Base-by-base conservation (phyloP, 1,140 invertebrate species). In the Hycleus phaleratus region DNA sequence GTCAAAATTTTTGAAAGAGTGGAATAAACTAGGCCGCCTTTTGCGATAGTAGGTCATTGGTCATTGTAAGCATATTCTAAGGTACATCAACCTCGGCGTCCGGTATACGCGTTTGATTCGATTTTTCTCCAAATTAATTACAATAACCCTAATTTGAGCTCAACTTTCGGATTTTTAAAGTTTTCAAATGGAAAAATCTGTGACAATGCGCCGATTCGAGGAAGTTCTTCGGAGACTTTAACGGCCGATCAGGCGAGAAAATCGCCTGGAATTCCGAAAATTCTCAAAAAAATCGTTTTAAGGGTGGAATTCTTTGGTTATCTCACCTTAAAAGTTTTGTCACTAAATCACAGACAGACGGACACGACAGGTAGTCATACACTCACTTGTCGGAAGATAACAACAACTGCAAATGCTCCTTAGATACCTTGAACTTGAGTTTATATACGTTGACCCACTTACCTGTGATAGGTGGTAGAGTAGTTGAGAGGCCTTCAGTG, bases 391-490 rank as follows among this genome's bases (percentile, higher is more conserved):
- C 38, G 42, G 52, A 57, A 59, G 51, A 50, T 59, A 47, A 62
- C 61, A 47, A 62, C 61, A 45, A 68, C 62, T 61, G 64, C 63
- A 63, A 72, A 68, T 71, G 66, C 46, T 59, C 56, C 68, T 66
- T 68, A 63, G 69, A 75, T 77, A 75, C 77, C 77, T 78, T 78
- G 77, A 78, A 78, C 77, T 77, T 78, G 73, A 63, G 68, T 74
- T 74, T 78, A 75, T 77, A 78, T 78, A 78, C 69, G 48, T 63
- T 78, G 77, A 78, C 77, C 77, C 73, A 78, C 76, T 77, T 78
- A 71, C 66, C 64, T 69, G 63, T 60, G 54, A 46, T 46, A 38
- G 52, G 52, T 18, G 18, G 18, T 47, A 55, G 32, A 32, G 32
- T 32, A 32, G 32, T 32, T 32, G 32, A 32, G 32, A 32, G 32